These are phyloP conservation scores for Epirrhoe alternata DNA, from an alignment of 2,888 invertebrate species.

Conservation along the genomic window DNA sequence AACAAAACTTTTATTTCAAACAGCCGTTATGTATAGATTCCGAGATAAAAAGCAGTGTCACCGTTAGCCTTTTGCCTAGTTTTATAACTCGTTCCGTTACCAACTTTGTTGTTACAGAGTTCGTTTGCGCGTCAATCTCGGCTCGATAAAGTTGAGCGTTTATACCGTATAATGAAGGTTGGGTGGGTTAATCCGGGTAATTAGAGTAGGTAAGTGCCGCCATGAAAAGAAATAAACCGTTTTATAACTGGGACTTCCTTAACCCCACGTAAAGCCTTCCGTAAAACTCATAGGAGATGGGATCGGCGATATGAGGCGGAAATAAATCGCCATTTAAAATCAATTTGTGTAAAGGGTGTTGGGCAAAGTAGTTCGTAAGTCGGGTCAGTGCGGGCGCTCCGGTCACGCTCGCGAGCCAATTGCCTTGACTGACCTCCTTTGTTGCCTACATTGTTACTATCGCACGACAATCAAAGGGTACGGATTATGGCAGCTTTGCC, in stretches of 20 bases:
- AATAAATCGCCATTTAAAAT: conserved; percentile 85
- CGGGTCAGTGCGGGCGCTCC: conserved; percentile 54
- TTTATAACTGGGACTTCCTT: conserved; percentile 82
- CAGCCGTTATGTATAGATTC: conserved; percentile 70
- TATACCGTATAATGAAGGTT: conserved; percentile 60
- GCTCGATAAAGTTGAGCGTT: conserved; percentile 49
- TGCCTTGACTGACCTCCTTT: conserved; percentile 46
- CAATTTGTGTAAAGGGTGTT: conserved; percentile 84
- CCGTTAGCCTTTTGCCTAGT: conserved; percentile 59
- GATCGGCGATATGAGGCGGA: conserved; percentile 83
- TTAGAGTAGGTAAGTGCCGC: conserved; percentile 69
- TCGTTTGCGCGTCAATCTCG: conserved; percentile 39
- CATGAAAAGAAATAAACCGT: conserved; percentile 82
- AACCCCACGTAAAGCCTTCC: conserved; percentile 79
- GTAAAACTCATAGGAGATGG: conserved; percentile 84
- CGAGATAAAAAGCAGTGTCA: conserved; percentile 60
- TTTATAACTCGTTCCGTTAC: conserved; percentile 61
- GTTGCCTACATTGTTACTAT: conserved; percentile 52
- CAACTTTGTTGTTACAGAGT: conserved; percentile 49
- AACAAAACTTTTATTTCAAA: conserved; percentile 68
- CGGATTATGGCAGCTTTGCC: conserved; percentile 42
- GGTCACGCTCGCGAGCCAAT: conserved; percentile 53
- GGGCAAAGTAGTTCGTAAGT: conserved; percentile 72
- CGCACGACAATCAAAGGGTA: conserved; percentile 43
- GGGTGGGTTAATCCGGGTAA: conserved; percentile 69